These are phyloP conservation scores for Lomographa bimaculata DNA, from an alignment of 2,888 invertebrate species.

Conservation along the genomic window DNA sequence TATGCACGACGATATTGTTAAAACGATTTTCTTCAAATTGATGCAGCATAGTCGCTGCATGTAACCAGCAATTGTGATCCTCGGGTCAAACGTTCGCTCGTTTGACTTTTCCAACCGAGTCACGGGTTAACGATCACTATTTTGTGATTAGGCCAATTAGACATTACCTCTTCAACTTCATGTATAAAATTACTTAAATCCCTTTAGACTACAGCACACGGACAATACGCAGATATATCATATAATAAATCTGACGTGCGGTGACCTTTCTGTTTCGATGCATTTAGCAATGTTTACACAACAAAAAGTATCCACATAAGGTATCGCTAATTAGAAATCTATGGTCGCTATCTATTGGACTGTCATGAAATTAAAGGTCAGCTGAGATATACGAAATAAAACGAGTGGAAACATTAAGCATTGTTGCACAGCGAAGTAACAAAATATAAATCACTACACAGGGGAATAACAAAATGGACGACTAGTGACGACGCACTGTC, in stretches of 20 bases:
- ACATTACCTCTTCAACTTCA: conserved; percentile 30
- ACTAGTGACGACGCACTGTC: conserved; percentile 54
- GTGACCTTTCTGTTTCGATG: conserved; percentile 25
- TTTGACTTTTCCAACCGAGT: conserved; percentile 39
- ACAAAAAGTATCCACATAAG: conserved; percentile 29
- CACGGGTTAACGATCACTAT: conserved; percentile 42
- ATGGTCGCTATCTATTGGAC: conserved; percentile 27
- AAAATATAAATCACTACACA: conserved; percentile 21
- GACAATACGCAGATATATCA: conserved; percentile 15
- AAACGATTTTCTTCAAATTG: conserved; percentile 32
- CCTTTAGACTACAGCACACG: conserved; percentile 18
- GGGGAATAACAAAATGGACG: conserved; percentile 31
- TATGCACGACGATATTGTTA: conserved; percentile 25
- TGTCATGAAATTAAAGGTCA: conserved; percentile 27
- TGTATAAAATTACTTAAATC: conserved; percentile 31
- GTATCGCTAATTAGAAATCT: conserved; percentile 35
- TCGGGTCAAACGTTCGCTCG: conserved; percentile 37
- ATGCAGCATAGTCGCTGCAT: conserved; percentile 30
- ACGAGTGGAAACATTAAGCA: conserved; percentile 25
- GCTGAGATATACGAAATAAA: conserved; percentile 17
- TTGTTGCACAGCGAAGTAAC: conserved; percentile 20
- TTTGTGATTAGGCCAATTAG: conserved; percentile 42
- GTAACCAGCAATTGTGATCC: conserved; percentile 34
- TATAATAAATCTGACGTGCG: conserved; percentile 26
- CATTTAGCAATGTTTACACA: conserved; percentile 33